These are phyloP conservation scores for Branchellion lobata DNA, from an alignment of 2,888 invertebrate species.

Conservation along the genomic window DNA sequence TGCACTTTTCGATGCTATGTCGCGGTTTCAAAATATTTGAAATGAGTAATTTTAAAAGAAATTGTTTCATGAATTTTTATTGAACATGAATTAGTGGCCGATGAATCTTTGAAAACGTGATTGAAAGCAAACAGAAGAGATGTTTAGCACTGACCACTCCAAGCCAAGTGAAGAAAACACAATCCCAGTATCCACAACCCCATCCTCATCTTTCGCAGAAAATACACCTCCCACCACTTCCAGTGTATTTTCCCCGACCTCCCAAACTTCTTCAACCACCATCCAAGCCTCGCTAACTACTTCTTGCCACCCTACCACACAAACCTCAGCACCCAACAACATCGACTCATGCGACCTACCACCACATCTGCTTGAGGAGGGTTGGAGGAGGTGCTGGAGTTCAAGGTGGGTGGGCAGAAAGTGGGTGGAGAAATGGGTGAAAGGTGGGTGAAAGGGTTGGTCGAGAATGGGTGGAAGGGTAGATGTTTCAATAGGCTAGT, in stretches of 20 bases:
- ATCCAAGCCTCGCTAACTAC: not conserved
- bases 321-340: not conserved
- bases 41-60: too few species aligned
- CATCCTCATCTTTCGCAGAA: not conserved
- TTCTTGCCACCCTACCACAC: not conserved
- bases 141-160: too few species aligned
- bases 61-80: not conserved
- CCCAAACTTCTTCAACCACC: too few species aligned
- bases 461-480: too few species aligned
- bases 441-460: too few species aligned
- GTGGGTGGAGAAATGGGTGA: too few species aligned
- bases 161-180: too few species aligned
- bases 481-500: too few species aligned
- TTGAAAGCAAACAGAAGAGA: too few species aligned
- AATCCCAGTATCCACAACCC: not conserved
- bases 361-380: conserved; percentile 76
- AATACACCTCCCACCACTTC: not conserved
- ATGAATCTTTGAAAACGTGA: not conserved
- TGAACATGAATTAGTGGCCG: not conserved
- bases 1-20: too few species aligned
- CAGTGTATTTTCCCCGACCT: not conserved
- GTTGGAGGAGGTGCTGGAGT: conserved; percentile 96
- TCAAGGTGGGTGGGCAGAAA: conserved; percentile 66
- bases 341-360: conserved; percentile 65
- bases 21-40: too few species aligned